Percentiles rank a stretch among this genome's conserved stretches.
These are phyloP conservation scores for Netelia virgata DNA, from an alignment of 2,888 invertebrate genomes.

Conservation along the genomic window DNA sequence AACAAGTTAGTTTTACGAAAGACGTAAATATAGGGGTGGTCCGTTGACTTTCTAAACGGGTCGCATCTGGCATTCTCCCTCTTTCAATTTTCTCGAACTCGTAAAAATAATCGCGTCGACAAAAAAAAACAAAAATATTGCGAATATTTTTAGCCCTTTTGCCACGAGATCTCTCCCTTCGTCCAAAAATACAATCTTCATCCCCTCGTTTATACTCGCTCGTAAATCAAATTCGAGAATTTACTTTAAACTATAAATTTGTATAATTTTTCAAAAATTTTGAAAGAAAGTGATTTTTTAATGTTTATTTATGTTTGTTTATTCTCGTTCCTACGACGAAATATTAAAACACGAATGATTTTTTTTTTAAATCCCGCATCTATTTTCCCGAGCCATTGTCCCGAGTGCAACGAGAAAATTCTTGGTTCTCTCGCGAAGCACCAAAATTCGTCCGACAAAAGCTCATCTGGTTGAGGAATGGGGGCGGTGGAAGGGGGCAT, in stretches of 20 bases:
- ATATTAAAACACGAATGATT: not conserved
- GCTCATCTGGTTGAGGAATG: constrained; percentile 40
- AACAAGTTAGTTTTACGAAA: not conserved
- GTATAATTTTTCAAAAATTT: not conserved
- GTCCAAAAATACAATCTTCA: not conserved
- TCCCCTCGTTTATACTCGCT: not conserved
- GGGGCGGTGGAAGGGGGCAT: not conserved
- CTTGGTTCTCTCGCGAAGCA: constrained; percentile 7
- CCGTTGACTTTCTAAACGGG: not conserved
- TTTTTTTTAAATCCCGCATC: not conserved
- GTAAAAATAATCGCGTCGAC: not conserved
- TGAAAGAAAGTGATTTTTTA: not conserved
- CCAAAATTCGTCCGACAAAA: constrained; percentile 24
- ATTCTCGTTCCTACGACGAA: not conserved
- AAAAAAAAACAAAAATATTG: not conserved
- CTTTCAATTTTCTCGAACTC: not conserved
- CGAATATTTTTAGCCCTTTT: constrained; percentile 10
- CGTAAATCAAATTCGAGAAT: no score
- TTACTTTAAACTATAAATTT: not conserved
- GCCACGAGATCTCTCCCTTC: not conserved
- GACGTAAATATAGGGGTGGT: not conserved
- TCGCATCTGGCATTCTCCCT: constrained; percentile 2
- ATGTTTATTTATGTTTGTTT: no score
- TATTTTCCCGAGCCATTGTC: not conserved
- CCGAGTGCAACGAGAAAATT: not conserved